These are phyloP conservation scores for Spisula solida DNA, from an alignment of 2,888 invertebrate genomes.

Conservation along the genomic window DNA sequence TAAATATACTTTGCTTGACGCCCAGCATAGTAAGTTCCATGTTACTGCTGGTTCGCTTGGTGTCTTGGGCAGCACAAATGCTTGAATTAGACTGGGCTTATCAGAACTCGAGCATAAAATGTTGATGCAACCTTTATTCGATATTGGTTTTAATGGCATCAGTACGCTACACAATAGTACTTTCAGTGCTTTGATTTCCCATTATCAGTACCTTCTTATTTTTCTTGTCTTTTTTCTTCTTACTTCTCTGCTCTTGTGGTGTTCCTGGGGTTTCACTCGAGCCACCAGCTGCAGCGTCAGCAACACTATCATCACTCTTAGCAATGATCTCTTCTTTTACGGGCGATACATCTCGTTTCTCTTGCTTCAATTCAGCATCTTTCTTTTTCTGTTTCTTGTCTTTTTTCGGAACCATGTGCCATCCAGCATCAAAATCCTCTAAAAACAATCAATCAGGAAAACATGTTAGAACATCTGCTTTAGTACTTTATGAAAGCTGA, in stretches of 20 bases:
- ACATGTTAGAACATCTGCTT: too few species aligned
- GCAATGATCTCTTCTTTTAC: constrained; percentile 46
- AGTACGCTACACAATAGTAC: too few species aligned
- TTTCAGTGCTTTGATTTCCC: too few species aligned
- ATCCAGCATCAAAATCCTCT: constrained; percentile 67
- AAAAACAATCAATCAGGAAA: neutral
- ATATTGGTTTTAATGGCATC: too few species aligned
- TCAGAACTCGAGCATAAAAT: too few species aligned
- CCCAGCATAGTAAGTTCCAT: too few species aligned
- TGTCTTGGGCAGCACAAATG: too few species aligned
- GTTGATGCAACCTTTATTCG: too few species aligned
- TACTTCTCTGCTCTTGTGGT: constrained; percentile 70
- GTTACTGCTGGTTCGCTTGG: too few species aligned
- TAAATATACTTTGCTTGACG: too few species aligned
- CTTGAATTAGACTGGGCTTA: too few species aligned
- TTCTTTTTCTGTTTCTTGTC: constrained; percentile 80
- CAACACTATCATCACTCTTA: constrained; percentile 39
- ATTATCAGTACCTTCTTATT: constrained; percentile 62
- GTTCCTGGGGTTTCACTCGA: constrained; percentile 38
- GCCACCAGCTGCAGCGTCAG: neutral
- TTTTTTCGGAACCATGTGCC: constrained; percentile 79
- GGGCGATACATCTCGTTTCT: constrained; percentile 39
- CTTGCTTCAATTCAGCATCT: constrained; percentile 53
- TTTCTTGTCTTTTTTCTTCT: constrained; percentile 74
- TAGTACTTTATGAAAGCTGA: too few species aligned